Percentiles rank a stretch among this genome's conserved stretches.
Conservation (phyloP, 2,797 vertebrate genomes). For the Masticophis lateralis region DNA sequence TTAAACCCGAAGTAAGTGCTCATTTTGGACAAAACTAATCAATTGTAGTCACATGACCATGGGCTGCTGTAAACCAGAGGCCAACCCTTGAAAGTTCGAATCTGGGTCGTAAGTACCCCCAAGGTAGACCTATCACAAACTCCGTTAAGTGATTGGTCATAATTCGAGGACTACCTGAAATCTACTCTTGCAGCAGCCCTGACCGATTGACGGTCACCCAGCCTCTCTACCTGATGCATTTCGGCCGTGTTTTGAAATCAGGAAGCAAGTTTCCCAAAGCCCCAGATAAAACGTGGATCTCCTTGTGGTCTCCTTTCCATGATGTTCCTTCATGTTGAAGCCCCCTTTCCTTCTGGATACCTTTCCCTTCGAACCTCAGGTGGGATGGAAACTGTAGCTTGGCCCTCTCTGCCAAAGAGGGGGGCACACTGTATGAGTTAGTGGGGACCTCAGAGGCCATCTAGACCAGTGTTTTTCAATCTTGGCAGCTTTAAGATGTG, state of each 20-base stretch:
- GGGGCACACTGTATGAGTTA: not conserved
- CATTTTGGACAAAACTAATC: no score
- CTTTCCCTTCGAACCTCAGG: not conserved
- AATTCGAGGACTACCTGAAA: no score
- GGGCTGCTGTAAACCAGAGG: no score
- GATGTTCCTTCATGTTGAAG: not conserved
- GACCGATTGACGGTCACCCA: not conserved
- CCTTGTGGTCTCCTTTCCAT: not conserved
- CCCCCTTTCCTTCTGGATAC: not conserved
- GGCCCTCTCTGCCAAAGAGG: not conserved
- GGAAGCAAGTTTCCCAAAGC: not conserved
- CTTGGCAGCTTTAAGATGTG: no score
- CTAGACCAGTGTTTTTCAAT: no score
- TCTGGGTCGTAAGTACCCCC: no score
- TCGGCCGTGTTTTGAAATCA: not conserved
- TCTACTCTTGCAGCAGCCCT: not conserved
- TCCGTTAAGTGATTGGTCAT: no score
- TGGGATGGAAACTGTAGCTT: not conserved
- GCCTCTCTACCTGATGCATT: not conserved
- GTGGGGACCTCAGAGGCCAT: not conserved
- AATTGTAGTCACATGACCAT: no score
- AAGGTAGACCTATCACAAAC: no score
- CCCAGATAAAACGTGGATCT: no score
- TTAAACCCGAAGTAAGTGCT: no score
- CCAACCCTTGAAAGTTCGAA: no score